Conservation (phyloP, 1,140 invertebrate genomes). For the Ectropis grisescens region DNA sequence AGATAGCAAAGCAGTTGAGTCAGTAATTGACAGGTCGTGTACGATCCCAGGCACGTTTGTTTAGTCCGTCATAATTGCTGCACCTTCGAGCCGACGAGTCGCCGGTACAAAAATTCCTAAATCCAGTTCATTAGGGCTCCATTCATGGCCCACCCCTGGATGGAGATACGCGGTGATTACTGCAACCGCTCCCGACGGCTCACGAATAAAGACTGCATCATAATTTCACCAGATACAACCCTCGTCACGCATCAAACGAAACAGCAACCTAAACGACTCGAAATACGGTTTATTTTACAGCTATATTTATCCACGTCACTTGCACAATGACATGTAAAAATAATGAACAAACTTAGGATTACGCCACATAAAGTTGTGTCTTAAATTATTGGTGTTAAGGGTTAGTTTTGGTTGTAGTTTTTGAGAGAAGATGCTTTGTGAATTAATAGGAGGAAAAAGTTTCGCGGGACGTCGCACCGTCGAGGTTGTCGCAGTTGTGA, state of each 20-base stretch:
- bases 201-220: slow-evolving; percentile 71
- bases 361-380: slow-evolving; percentile 36
- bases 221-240: slow-evolving; percentile 69
- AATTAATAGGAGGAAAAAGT: slow-evolving; percentile 68
- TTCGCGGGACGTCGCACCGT: slow-evolving; percentile 58
- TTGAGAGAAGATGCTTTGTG: slow-evolving; percentile 56
- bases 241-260: slow-evolving; percentile 27
- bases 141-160: slow-evolving; percentile 65
- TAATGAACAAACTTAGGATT: slow-evolving; percentile 65
- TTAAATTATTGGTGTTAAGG: slow-evolving; percentile 25
- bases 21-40: slow-evolving; percentile 39
- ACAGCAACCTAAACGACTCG: slow-evolving; percentile 35
- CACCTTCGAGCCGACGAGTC: slow-evolving; percentile 62
- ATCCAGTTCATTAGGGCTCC: slow-evolving; percentile 69
- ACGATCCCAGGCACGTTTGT: slow-evolving; percentile 37
- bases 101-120: slow-evolving; percentile 67
- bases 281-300: slow-evolving; percentile 35
- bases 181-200: slow-evolving; percentile 69
- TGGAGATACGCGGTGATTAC: slow-evolving; percentile 70
- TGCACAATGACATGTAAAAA: slow-evolving; percentile 70
- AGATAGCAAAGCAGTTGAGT: slow-evolving; percentile 19
- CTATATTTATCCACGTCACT: slow-evolving; percentile 37
- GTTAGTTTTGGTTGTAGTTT: slow-evolving; percentile 26
- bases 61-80: slow-evolving; percentile 64
- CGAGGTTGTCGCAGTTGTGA: slow-evolving; percentile 66